Base-by-base conservation (phyloP, 1,140 invertebrate species). In the Oedothorax gibbosus region DNA sequence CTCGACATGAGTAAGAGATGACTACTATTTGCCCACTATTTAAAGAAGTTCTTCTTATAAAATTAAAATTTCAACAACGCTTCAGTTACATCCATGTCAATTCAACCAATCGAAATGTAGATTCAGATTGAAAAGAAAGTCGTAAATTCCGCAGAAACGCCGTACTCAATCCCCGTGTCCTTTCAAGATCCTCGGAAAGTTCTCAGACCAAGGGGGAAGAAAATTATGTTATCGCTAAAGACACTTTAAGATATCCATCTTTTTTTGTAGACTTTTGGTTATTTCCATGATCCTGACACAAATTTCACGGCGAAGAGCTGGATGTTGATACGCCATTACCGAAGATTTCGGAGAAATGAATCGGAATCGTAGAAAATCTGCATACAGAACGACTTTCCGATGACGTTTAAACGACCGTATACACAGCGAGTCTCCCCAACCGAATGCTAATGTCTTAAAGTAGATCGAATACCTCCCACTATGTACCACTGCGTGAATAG, bases 321-420 rank as follows among this genome's bases (percentile, higher is more conserved):
- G 15, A 50, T 21, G 66, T 80, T 80, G 62, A 80, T 80, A 54
- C 54, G 14, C 56, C 2, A 60, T 66, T 69, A 69, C 60, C 14
- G 60, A 77, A 65, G 20, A 9, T 64, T n/a, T 21, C 2, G 15
- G 18, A 54, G 56, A 10, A 50, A 35, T 21, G 50, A 21, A 7
- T 12, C 6, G 18, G 56, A 79, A 68, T 68, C 51, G 62, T 60
- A 57, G 18, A 50, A 79, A 80, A 80, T 80, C 66, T 80, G 66
- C 78, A 80, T 80, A 60, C 65, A 18, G 62, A 80, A 80, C 66
- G 66, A 80, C 54, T 80, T 69, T 80, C 54, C 78, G 20, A 80
- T 80, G 66, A 49, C 66, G 54, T 54, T 80, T 57, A 71, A 80
- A 80, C 53, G 65, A 80, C 78, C 35, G 35, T 35, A 35, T 35